Base-by-base conservation (phyloP, 2,113 vertebrate genomes). In the Synchiropus splendidus region DNA sequence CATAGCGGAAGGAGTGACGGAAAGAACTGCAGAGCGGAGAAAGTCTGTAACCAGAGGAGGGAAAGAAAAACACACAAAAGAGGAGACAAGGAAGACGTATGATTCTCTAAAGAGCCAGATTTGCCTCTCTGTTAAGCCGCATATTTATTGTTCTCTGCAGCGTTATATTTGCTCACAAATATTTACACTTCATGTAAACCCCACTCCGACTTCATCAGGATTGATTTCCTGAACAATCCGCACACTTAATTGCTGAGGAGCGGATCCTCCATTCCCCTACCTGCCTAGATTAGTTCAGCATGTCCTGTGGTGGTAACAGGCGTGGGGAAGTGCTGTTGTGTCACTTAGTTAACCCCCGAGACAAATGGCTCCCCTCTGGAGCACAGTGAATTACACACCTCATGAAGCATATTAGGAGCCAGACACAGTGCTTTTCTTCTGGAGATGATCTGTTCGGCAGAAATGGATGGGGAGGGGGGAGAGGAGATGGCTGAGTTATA, bases 321-420 rank as follows among this genome's bases (percentile, higher is more conserved):
- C 74, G 75, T 58, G 79, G 81, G 88, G 87, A 86, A 86, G 83
- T 73, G 78, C 72, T 79, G 87, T 89, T 89, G 83, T 88, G 83
- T 86, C 82, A 86, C 81, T 90, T 94, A 91, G 89, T 90, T 92
- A 94, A 91, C 89, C 83, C 79, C 69, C 70, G 75, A 92, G 89
- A 90, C 86, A 86, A 91, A 96, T 89, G 85, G 79, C 82, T 75
- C 78, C 81, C 80, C 84, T 77, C 80, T 62, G 48, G 85, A 85
- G 85, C 85, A 78, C 79, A 84, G 86, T 87, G 86, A 89, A 89
- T 94, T 90, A 92, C 86, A 84, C 87, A 94, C 87, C 90, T 91
- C 88, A 88, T 87, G 86, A 90, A 88, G 85, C 86, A 88, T 89
- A 93, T 94, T 89, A 94, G 88, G 82, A 85, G 81, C 75, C 84